Evolutionary conservation across 2,888 invertebrate genomes (phyloP).

Genomic region (Abrostola tripartita): DNA sequence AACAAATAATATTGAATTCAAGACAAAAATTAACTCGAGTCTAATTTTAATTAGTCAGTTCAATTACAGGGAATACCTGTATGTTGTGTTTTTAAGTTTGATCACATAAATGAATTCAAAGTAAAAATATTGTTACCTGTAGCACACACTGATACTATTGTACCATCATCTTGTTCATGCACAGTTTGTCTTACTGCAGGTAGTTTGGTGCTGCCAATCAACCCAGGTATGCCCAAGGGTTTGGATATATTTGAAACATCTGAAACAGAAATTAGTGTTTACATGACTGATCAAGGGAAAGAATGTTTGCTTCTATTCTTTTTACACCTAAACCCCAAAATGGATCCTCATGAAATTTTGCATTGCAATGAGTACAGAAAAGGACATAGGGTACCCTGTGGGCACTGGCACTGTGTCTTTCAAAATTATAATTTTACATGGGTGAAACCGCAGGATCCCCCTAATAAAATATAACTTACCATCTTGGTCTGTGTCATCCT

Average conservation of each 20-base stretch:
- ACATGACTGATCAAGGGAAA: background rate
- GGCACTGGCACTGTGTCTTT: too few relatives aligned
- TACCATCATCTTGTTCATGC: conserved; percentile 98
- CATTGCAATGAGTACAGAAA: too few relatives aligned
- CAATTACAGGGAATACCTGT: too few relatives aligned
- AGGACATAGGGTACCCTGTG: too few relatives aligned
- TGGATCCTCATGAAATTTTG: too few relatives aligned
- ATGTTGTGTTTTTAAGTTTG: too few relatives aligned
- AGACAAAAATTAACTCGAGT: background rate
- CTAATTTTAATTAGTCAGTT: too few relatives aligned
- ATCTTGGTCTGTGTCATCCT: conserved; percentile 89
- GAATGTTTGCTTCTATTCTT: too few relatives aligned
- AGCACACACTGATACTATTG: conserved; percentile 95
- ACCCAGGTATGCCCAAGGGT: conserved; percentile 86
- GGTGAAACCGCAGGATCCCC: too few relatives aligned
- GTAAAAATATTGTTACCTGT: conserved; percentile 84
- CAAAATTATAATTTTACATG: too few relatives aligned
- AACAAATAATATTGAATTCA: conserved; percentile 6
- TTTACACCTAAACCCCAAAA: too few relatives aligned
- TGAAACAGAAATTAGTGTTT: conserved; percentile 69
- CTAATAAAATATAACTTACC: conserved; percentile 79
- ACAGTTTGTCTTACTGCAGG: conserved; percentile 89
- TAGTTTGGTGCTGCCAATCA: conserved; percentile 80
- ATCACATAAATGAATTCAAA: too few relatives aligned
- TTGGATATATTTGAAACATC: conserved; percentile 92